phyloP scores from a whole-genome alignment of 2,797 vertebrate genomes.

The Clamator glandarius region DNA sequence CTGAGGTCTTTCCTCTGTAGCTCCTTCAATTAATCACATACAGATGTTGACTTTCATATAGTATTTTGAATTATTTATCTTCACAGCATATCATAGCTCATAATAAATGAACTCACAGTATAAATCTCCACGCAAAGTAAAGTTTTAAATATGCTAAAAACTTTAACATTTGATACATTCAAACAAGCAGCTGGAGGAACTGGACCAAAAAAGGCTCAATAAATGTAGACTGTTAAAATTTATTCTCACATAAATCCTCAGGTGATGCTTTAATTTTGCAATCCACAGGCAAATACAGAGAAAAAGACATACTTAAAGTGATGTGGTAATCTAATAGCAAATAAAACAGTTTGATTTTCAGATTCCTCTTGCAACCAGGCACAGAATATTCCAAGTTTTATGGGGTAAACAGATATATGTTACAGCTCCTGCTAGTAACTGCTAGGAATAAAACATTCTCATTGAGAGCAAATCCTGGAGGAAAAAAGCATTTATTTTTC shows the following conservation, averaged over 20 bases:
- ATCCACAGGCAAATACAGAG: background rate
- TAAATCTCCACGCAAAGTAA: background rate
- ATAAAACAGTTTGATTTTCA: background rate
- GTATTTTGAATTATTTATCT: background rate
- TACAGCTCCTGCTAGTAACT: background rate
- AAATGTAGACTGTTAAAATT: background rate
- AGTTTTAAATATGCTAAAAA: constrained; percentile 24
- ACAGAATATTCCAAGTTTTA: constrained; percentile 5
- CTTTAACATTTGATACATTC: background rate
- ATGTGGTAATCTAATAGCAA: background rate
- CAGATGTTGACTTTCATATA: background rate
- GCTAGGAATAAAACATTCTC: constrained; percentile 11
- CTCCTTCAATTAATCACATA: constrained; percentile 24
- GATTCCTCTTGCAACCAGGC: background rate
- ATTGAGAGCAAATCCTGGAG: constrained; percentile 1
- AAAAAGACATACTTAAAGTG: background rate
- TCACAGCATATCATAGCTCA: background rate
- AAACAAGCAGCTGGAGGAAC: background rate
- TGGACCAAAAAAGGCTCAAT: background rate
- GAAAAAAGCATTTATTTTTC: constrained; percentile 46
- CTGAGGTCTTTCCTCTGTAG: constrained; percentile 9
- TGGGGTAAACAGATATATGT: background rate
- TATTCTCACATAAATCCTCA: background rate
- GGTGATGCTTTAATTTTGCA: background rate
- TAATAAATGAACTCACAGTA: background rate